These are phyloP conservation scores for Phoeniculus purpureus DNA, from an alignment of 2,797 vertebrate species.

Conservation along the genomic window DNA sequence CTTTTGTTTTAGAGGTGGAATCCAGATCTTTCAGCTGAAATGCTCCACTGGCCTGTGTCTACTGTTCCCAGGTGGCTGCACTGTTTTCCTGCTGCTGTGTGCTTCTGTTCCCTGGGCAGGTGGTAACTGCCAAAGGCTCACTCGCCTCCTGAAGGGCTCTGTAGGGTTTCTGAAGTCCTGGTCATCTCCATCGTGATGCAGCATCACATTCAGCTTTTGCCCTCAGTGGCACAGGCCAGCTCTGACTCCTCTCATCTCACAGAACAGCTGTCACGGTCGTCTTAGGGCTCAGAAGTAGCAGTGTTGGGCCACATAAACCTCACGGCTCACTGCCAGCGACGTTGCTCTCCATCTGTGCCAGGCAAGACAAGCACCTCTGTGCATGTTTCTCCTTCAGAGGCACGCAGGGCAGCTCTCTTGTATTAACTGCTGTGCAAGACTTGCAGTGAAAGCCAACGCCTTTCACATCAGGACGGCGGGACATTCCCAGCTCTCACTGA, in stretches of 20 bases:
- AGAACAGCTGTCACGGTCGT: fast-evolving
- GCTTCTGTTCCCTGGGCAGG: neutral
- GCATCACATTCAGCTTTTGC: fast-evolving
- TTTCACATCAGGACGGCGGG: neutral
- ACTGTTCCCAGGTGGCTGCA: fast-evolving
- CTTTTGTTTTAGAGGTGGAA: neutral
- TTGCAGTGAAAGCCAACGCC: neutral
- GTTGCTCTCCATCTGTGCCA: neutral
- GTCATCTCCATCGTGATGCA: neutral
- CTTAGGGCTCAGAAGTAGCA: neutral
- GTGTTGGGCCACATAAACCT: neutral
- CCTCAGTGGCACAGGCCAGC: neutral
- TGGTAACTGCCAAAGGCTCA: neutral
- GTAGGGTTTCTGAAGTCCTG: neutral
- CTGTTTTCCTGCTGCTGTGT: neutral
- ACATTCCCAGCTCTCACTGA: neutral
- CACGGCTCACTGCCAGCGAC: neutral
- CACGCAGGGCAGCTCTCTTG: neutral
- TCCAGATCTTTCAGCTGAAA: neutral
- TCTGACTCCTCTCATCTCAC: neutral
- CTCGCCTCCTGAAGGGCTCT: neutral
- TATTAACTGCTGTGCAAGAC: neutral
- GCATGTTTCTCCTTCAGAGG: neutral
- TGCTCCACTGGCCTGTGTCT: neutral
- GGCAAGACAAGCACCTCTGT: neutral